Conservation (phyloP, 2,113 vertebrate species). For the Aegithalos caudatus region DNA sequence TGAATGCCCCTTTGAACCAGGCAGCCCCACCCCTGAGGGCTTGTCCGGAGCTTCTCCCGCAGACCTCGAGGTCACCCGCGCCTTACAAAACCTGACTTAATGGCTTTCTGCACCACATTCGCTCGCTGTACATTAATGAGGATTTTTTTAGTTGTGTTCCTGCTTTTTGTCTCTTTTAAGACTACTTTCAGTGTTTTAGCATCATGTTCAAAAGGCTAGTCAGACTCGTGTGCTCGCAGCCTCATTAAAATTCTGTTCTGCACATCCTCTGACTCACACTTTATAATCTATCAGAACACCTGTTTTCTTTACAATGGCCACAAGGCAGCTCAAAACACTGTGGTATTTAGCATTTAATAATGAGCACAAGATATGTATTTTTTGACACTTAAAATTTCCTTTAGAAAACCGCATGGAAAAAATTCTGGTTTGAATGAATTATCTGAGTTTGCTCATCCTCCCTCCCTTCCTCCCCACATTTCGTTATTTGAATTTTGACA, state of each 20-base stretch:
- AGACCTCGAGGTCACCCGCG: background rate
- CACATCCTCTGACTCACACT: conserved; percentile 83
- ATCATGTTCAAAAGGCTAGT: conserved; percentile 81
- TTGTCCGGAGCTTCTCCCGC: background rate
- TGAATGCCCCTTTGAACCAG: background rate
- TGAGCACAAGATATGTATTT: conserved; percentile 84
- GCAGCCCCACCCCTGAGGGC: background rate
- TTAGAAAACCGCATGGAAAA: conserved; percentile 73
- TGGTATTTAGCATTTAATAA: conserved; percentile 88
- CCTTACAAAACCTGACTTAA: conserved; percentile 34
- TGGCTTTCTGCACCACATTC: conserved; percentile 52
- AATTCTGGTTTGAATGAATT: conserved; percentile 75
- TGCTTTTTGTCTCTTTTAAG: conserved; percentile 75
- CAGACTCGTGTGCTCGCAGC: conserved; percentile 71
- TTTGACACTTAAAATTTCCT: conserved; percentile 83
- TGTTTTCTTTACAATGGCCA: conserved; percentile 88
- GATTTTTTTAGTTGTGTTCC: conserved; percentile 63
- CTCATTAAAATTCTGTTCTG: conserved; percentile 84
- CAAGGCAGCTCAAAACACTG: conserved; percentile 85
- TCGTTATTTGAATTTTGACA: conserved; percentile 66
- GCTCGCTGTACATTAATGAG: conserved; percentile 68
- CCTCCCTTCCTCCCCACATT: background rate
- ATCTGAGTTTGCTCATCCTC: conserved; percentile 51
- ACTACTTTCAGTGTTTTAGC: conserved; percentile 77
- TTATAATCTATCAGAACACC: conserved; percentile 88